These are phyloP conservation scores for Cheirogaleus major DNA, from an alignment of 2,797 vertebrate genomes.

Conservation along the genomic window DNA sequence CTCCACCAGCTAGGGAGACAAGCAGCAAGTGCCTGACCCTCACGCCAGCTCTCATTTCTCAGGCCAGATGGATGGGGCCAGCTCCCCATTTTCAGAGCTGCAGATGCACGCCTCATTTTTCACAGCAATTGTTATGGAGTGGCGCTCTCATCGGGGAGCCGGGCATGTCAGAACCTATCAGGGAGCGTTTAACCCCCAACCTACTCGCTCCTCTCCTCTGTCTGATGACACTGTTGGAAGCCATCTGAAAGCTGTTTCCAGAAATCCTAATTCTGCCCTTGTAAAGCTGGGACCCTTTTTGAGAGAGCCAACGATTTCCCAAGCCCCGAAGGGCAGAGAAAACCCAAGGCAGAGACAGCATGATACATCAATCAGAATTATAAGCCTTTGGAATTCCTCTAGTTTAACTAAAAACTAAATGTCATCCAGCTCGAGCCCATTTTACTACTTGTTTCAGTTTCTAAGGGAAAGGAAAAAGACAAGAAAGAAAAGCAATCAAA, in stretches of 20 bases:
- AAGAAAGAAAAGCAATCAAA: not conserved
- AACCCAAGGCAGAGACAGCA: rapidly evolving
- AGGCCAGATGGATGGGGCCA: slow-evolving; percentile 15
- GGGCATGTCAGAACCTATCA: not conserved
- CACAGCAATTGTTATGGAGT: not conserved
- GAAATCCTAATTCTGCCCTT: not conserved
- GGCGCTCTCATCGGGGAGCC: rapidly evolving
- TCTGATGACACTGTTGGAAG: not conserved
- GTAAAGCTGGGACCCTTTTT: not conserved
- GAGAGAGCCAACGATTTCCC: not conserved
- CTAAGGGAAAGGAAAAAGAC: not conserved
- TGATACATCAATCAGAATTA: not conserved
- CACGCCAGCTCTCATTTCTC: not conserved
- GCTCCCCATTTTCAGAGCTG: not conserved
- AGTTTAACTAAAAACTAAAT: slow-evolving; percentile 47
- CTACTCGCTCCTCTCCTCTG: not conserved
- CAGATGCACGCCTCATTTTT: not conserved
- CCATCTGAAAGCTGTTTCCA: slow-evolving; percentile 56
- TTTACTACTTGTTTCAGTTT: rapidly evolving
- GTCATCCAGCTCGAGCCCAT: not conserved
- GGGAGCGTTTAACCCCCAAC: not conserved
- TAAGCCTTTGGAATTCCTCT: rapidly evolving
- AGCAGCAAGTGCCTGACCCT: not conserved
- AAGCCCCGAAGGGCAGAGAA: not conserved
- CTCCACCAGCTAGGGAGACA: not conserved